These are phyloP conservation scores for Tricholaema leucomelas DNA, from an alignment of 2,113 vertebrate species.

Conservation along the genomic window DNA sequence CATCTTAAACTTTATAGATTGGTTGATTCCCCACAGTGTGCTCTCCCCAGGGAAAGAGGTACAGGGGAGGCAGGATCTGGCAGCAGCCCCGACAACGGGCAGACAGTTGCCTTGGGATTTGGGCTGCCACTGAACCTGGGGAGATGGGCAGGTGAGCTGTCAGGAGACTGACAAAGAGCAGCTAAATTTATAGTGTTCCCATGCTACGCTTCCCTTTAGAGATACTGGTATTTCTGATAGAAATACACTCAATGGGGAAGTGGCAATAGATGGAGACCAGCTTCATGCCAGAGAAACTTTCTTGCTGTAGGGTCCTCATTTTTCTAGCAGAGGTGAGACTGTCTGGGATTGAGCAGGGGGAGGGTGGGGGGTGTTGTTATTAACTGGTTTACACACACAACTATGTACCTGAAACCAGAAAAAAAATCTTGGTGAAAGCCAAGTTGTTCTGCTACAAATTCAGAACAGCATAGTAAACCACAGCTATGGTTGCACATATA, in stretches of 20 bases:
- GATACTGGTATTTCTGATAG: not conserved
- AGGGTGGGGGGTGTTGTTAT: no score
- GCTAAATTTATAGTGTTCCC: not conserved
- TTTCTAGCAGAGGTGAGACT: not conserved
- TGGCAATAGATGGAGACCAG: not conserved
- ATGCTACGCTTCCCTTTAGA: not conserved
- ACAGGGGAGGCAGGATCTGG: rapidly evolving
- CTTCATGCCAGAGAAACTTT: not conserved
- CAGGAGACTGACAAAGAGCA: not conserved
- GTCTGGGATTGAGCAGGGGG: not conserved
- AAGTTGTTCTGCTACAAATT: not conserved
- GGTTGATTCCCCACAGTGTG: not conserved
- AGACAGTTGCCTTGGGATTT: not conserved
- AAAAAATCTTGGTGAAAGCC: not conserved
- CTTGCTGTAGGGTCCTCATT: rapidly evolving
- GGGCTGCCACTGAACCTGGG: not conserved
- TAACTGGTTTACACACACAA: not conserved
- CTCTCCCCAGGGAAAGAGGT: no score
- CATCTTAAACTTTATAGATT: not conserved
- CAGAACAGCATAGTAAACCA: not conserved
- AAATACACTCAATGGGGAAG: not conserved
- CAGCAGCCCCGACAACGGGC: not conserved
- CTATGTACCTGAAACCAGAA: not conserved
- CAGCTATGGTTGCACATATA: not conserved
- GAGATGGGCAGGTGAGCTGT: not conserved